Percentiles rank a stretch among this genome's conserved stretches.
Conservation (phyloP, 2,888 invertebrate genomes). For the Caenorhabditis panamensis region DNA sequence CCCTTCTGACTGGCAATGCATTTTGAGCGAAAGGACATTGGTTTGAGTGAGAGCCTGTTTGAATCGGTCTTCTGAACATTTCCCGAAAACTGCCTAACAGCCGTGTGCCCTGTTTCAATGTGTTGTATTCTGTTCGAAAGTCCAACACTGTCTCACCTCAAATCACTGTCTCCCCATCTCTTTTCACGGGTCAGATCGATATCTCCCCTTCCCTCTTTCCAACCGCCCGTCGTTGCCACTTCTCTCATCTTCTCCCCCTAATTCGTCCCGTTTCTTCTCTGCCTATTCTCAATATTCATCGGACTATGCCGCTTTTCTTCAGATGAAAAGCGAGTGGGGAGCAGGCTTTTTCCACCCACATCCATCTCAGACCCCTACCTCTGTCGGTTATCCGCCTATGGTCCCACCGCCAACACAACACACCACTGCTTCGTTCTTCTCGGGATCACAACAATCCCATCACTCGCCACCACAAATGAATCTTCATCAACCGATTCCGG, state of each 20-base stretch:
- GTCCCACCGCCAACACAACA: slow-evolving; percentile 21
- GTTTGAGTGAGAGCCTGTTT: no score
- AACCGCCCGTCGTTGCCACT: background rate
- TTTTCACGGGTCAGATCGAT: slow-evolving; percentile 17
- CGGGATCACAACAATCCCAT: slow-evolving; percentile 3
- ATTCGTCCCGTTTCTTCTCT: background rate
- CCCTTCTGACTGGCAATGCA: no score
- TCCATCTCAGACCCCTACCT: slow-evolving; percentile 28
- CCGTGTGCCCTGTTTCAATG: slow-evolving; percentile 11
- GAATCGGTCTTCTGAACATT: no score
- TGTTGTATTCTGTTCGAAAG: background rate
- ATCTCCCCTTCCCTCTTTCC: background rate
- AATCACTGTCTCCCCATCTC: background rate
- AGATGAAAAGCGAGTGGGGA: slow-evolving; percentile 54
- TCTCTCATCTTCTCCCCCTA: background rate
- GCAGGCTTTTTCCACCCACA: slow-evolving; percentile 38
- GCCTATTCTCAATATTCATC: background rate
- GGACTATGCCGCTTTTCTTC: slow-evolving; percentile 1
- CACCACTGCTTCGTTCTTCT: slow-evolving; percentile 28
- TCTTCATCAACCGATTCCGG: slow-evolving; percentile 27
- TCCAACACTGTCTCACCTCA: background rate
- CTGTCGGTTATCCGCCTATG: slow-evolving; percentile 30
- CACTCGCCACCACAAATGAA: slow-evolving; percentile 12
- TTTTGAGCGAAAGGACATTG: no score
- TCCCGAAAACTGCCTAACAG: no score